phyloP scores from a whole-genome alignment of 2,888 invertebrate species.

The Oscheius sp. region DNA sequence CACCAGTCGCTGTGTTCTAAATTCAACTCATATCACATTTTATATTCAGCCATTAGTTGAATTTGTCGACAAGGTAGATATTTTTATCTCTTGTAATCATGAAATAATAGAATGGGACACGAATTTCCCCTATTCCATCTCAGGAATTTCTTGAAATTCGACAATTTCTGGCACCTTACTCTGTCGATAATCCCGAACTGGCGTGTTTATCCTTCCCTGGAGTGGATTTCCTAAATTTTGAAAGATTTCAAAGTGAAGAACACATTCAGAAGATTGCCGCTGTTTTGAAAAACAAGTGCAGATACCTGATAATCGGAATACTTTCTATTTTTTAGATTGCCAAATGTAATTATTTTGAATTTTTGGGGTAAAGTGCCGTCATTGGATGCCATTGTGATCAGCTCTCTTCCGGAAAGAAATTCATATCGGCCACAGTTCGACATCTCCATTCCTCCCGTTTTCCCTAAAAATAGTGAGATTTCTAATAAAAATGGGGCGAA shows the following conservation, averaged over 20 bases:
- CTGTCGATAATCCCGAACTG: neutral
- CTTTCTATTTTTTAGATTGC: conserved; percentile 1
- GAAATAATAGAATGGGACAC: conserved; percentile 22
- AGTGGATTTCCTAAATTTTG: conserved; percentile 32
- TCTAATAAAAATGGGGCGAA: neutral
- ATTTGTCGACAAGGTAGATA: conserved; percentile 13
- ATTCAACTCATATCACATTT: conserved; percentile 20
- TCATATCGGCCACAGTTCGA: conserved; percentile 36
- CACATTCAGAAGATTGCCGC: neutral
- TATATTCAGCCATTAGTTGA: conserved; percentile 27
- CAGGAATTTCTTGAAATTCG: conserved; percentile 32
- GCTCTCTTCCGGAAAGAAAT: conserved; percentile 9
- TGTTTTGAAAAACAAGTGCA: conserved; percentile 4
- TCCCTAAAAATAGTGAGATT: neutral
- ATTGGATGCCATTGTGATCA: conserved; percentile 8
- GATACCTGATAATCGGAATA: neutral
- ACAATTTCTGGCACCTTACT: neutral
- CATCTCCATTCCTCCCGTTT: conserved; percentile 36
- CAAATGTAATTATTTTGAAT: conserved; percentile 22
- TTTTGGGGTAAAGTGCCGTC: conserved; percentile 14
- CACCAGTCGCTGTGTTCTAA: conserved; percentile 22
- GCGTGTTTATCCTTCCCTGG: conserved; percentile 34
- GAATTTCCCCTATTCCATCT: conserved; percentile 26
- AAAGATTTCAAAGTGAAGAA: neutral
- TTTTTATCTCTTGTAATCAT: neutral